These are phyloP conservation scores for Psilopsiagon aymara DNA, from an alignment of 2,113 vertebrate species.

Conservation along the genomic window DNA sequence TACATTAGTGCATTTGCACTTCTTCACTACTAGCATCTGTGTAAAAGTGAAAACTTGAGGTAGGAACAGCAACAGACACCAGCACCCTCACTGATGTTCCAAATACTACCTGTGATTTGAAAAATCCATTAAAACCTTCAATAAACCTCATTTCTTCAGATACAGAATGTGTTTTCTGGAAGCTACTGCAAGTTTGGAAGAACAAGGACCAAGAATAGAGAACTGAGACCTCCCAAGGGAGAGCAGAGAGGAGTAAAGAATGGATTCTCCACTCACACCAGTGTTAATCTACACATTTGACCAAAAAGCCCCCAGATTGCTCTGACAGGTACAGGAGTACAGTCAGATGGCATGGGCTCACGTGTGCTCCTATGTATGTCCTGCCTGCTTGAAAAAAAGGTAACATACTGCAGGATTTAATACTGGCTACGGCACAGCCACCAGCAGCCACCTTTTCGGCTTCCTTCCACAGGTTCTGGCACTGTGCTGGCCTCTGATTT, in stretches of 20 bases:
- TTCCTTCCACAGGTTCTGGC: neutral
- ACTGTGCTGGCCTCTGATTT: neutral
- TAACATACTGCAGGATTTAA: neutral
- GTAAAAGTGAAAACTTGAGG: neutral
- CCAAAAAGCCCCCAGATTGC: rapidly evolving
- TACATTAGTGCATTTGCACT: neutral
- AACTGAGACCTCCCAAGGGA: neutral
- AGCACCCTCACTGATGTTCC: neutral
- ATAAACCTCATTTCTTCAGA: neutral
- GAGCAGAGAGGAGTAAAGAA: neutral
- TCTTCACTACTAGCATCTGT: neutral
- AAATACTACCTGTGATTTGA: neutral
- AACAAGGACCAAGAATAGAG: neutral
- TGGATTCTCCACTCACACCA: neutral
- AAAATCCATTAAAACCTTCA: neutral
- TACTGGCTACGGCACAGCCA: neutral
- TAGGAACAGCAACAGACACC: neutral
- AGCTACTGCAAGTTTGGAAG: neutral
- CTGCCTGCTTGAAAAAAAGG: neutral
- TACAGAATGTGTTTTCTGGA: neutral
- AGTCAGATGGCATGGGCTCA: neutral
- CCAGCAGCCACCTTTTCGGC: neutral
- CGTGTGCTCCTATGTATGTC: neutral
- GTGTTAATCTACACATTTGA: neutral
- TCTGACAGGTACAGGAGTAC: neutral